Percentiles rank a stretch among this genome's conserved stretches.
Evolutionary conservation across 2,888 invertebrate species (phyloP).

Genomic region (Platycheirus rosarum): DNA sequence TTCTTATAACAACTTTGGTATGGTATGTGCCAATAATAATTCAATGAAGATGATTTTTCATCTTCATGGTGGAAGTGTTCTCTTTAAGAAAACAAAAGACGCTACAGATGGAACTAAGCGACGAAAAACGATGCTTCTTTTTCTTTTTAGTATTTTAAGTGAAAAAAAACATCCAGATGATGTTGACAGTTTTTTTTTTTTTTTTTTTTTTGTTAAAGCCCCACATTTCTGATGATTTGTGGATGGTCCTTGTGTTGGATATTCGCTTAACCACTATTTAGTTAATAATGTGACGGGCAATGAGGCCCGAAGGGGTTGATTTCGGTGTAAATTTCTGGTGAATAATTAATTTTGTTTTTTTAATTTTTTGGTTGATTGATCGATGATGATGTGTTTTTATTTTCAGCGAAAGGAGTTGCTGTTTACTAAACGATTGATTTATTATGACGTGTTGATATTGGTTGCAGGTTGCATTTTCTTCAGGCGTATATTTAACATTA

Average conservation of each 20-base stretch:
- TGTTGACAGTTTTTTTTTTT: conserved; percentile 18
- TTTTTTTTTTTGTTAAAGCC: conserved; percentile 29
- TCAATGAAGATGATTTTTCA: conserved; percentile 67
- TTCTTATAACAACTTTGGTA: conserved; percentile 21
- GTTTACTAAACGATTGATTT: conserved; percentile 32
- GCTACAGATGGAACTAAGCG: neutral
- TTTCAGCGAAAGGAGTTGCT: conserved; percentile 22
- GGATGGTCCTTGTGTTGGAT: neutral
- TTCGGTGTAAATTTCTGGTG: conserved; percentile 34
- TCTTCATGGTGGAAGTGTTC: conserved; percentile 22
- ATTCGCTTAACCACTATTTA: conserved; percentile 57
- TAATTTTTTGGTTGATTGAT: conserved; percentile 11
- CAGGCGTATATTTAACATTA: no score
- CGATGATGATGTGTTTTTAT: conserved; percentile 8
- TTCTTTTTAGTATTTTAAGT: no score
- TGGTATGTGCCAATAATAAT: conserved; percentile 70
- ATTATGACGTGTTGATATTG: conserved; percentile 8
- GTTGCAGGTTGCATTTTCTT: no score
- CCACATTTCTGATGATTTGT: conserved; percentile 42
- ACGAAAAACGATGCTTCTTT: conserved; percentile 9
- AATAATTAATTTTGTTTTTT: conserved; percentile 48
- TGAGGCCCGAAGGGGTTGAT: conserved; percentile 22
- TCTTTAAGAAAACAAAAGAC: conserved; percentile 7
- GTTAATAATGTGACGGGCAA: conserved; percentile 53
- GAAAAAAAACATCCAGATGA: no score